Percentiles rank a stretch among this genome's conserved stretches.
These are phyloP conservation scores for Leptopilina syphax DNA, from an alignment of 2,888 invertebrate genomes.

Conservation along the genomic window DNA sequence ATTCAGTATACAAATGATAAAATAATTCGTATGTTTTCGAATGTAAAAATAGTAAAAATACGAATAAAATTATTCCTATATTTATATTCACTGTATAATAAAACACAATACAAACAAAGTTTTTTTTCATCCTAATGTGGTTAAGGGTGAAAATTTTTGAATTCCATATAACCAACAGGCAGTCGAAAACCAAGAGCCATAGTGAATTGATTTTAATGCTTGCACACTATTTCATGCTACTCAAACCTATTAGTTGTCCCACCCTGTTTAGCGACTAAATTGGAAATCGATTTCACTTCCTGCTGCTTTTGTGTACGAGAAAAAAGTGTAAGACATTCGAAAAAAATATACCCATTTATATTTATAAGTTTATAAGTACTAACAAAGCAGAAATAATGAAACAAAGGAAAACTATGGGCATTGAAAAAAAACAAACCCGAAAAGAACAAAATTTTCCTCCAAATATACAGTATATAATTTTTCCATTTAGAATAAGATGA, in stretches of 20 bases:
- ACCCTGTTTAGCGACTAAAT: constrained; percentile 48
- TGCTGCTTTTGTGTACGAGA: constrained; percentile 23
- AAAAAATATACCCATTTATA: neutral
- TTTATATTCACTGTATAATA: too few relatives aligned
- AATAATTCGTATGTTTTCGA: too few relatives aligned
- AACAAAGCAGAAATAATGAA: neutral
- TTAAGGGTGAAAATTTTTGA: constrained; percentile 44
- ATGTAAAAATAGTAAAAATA: too few relatives aligned
- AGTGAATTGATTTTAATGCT: constrained; percentile 69
- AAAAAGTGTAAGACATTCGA: constrained; percentile 23
- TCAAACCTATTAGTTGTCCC: constrained; percentile 61
- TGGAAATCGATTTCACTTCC: constrained; percentile 44
- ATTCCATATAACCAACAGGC: constrained; percentile 54
- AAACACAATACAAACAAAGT: neutral
- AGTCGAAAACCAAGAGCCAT: constrained; percentile 60
- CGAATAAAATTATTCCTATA: too few relatives aligned
- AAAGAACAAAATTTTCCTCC: too few relatives aligned
- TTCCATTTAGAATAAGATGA: too few relatives aligned
- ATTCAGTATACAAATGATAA: too few relatives aligned
- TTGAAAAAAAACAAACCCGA: too few relatives aligned
- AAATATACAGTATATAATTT: too few relatives aligned
- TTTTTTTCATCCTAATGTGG: constrained; percentile 7
- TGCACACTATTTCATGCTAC: constrained; percentile 71
- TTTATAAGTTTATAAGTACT: neutral
- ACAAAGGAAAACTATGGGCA: neutral